A percentile compares a stretch with the other conserved stretches of the same genome.
Evolutionary conservation across 2,797 vertebrate genomes (phyloP).

Genomic region (Myotis vivesi): DNA sequence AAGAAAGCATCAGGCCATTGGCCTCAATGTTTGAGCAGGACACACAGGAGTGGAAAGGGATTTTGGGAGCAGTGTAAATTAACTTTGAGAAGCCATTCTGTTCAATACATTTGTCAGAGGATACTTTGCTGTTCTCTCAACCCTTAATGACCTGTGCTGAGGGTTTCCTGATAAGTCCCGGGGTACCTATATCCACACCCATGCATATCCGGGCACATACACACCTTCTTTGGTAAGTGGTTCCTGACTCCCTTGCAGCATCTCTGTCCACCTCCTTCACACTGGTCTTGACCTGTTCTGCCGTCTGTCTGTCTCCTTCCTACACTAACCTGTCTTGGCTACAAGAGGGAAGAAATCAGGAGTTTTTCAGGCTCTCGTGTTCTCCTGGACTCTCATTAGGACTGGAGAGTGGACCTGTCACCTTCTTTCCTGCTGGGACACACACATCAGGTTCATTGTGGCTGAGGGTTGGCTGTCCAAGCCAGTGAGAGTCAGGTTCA

Average conservation of each 20-base stretch:
- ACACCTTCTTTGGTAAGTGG: not conserved
- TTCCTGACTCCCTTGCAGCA: not conserved
- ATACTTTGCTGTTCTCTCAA: not conserved
- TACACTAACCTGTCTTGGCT: not conserved
- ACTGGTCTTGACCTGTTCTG: not conserved
- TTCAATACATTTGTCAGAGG: not conserved
- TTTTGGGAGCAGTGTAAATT: not conserved
- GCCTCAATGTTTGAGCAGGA: not conserved
- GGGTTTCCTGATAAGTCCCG: not conserved
- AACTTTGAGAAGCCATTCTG: not conserved
- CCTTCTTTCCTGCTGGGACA: not conserved
- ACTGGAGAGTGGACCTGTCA: not conserved
- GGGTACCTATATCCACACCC: not conserved
- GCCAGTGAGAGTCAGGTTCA: not conserved
- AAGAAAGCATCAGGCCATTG: not conserved
- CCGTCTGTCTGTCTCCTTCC: not conserved
- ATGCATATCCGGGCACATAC: not conserved
- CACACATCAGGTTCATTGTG: not conserved
- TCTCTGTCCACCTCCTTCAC: not conserved
- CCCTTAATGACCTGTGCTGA: not conserved
- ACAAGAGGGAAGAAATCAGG: not conserved
- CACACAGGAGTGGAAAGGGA: not conserved
- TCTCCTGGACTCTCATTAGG: not conserved
- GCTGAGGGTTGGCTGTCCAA: not conserved
- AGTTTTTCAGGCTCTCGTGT: not conserved